Conservation (phyloP, 2,797 vertebrate species). For the Acridotheres tristis region DNA sequence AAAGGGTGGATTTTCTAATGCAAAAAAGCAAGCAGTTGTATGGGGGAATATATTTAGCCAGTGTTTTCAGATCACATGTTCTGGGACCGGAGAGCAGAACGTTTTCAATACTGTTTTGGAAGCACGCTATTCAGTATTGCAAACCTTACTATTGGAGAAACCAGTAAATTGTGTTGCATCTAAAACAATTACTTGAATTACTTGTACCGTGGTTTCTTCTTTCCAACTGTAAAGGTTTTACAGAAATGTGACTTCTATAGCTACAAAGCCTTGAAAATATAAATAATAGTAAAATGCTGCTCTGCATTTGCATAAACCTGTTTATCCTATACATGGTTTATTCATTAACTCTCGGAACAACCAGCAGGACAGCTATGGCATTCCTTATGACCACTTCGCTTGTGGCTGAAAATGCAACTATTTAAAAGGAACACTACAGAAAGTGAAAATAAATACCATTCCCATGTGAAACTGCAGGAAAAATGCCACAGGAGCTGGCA, state of each 20-base stretch:
- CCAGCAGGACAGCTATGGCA: constrained; percentile 41
- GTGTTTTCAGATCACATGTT: constrained; percentile 45
- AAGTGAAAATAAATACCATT: constrained; percentile 29
- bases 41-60: constrained; percentile 34
- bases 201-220: neutral
- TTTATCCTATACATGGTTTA: constrained; percentile 55
- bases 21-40: neutral
- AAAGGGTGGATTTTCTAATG: constrained; percentile 18
- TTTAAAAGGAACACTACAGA: neutral
- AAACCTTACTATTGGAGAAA: neutral
- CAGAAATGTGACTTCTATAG: constrained; percentile 8
- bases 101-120: constrained; percentile 9
- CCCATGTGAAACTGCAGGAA: neutral
- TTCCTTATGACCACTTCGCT: neutral
- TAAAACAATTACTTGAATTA: constrained; percentile 17
- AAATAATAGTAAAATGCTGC: constrained; percentile 5
- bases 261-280: constrained; percentile 15
- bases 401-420: neutral
- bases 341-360: constrained; percentile 45
- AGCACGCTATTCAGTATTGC: neutral
- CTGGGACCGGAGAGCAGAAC: neutral
- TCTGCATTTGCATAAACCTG: constrained; percentile 52
- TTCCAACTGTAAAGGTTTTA: constrained; percentile 6
- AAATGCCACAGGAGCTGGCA: neutral
- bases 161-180: neutral